Evolutionary conservation across 1,140 invertebrate genomes (phyloP), one percentile per base, ranked within the genome.

Genomic region (Achatina immaculata): DNA sequence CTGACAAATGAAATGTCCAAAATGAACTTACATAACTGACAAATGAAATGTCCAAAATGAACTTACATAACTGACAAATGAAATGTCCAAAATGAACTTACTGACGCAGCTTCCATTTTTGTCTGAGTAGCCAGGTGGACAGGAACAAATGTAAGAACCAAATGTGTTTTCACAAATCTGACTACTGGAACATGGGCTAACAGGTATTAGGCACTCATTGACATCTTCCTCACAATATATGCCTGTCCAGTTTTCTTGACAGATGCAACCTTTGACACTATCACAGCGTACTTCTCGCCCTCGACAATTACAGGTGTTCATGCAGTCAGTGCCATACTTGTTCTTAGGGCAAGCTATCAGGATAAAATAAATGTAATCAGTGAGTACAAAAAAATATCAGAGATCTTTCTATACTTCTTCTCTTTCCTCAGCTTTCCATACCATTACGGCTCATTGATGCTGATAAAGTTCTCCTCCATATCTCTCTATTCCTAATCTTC

Each of bases 141-240:
- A 83, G 48, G 14, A 36, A 68, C 96, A 98, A 21, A 91, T 92
- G 87, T 94, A 96, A 21, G 94, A 94, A 21, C 96, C 96, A 31
- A 94, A 93, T 45, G 92, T 91, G 88, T 98, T 98, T 0, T 93
- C 92, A 88, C 96, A 98, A 40, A 94, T 93, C 4, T 96, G 96
- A 31, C 95, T 95, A 21, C 93, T 86, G 19, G 96, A 96, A 43
- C 78, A 80, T 11, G 34, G 42, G 40, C 31, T 40, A 9, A 42
- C 34, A 19, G 16, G 3, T 45, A 31, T 42, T 19, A 31, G 14
- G 43, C 82, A 83, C 78, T 83, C 82, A 55, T 83, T 28, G n/a
- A 80, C 45, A 66, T 83, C 82, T 0, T 19, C 42, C 6, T 38
- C 42, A 58, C 82, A 83, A 11, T 66, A 58, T 16, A 16, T 21